These are phyloP conservation scores for Chloropsis hardwickii DNA, from an alignment of 2,113 vertebrate genomes.

Conservation along the genomic window DNA sequence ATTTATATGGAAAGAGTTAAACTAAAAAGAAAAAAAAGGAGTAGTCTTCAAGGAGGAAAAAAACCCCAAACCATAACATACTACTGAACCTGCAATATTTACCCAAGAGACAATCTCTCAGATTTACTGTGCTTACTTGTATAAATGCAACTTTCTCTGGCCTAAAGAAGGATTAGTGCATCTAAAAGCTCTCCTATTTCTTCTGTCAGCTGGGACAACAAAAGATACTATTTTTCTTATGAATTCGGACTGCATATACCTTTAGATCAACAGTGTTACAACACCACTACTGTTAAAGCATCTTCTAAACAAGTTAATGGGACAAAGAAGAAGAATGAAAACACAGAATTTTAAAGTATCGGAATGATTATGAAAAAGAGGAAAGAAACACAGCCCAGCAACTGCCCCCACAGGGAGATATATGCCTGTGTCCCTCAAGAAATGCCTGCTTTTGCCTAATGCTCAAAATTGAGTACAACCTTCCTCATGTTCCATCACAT, in stretches of 20 bases:
- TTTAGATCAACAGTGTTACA: neutral
- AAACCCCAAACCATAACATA: neutral
- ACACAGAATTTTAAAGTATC: neutral
- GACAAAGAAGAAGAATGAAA: neutral
- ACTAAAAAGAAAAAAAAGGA: neutral
- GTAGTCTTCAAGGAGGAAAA: neutral
- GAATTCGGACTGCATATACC: neutral
- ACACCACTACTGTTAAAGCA: neutral
- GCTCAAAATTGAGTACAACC: neutral
- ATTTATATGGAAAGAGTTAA: neutral
- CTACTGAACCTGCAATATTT: neutral
- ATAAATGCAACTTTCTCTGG: neutral
- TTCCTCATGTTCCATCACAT: neutral
- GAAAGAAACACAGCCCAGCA: neutral
- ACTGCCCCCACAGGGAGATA: neutral
- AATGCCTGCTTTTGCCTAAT: neutral
- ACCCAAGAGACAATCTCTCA: neutral
- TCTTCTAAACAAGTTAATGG: neutral
- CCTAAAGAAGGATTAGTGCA: neutral
- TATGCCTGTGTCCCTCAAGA: neutral
- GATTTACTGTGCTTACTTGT: neutral
- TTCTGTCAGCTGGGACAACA: neutral
- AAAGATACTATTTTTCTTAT: neutral
- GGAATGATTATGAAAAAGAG: neutral
- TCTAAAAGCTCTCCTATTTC: neutral